phyloP scores from a whole-genome alignment of 2,888 invertebrate genomes.

The Netelia fuscicornis region DNA sequence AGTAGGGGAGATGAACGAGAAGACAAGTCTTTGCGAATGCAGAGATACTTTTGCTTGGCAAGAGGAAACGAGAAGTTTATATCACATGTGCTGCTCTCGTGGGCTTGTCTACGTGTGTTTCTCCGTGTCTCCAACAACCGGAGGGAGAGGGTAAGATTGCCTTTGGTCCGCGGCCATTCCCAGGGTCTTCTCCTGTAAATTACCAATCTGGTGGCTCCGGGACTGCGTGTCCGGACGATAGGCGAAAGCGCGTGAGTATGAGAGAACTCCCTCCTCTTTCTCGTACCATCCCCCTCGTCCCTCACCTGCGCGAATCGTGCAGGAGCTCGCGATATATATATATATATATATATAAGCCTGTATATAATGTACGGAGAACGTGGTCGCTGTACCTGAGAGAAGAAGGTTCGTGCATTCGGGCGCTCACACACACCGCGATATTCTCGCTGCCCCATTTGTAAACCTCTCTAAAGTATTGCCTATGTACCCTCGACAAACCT shows the following conservation, averaged over 20 bases:
- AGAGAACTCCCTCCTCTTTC: constrained; percentile 26
- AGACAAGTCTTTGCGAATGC: constrained; percentile 23
- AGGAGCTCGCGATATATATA: constrained; percentile 37
- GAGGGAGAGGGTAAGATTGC: constrained; percentile 42
- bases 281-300: constrained; percentile 21
- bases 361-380: constrained; percentile 22
- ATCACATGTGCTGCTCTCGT: constrained; percentile 59
- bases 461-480: constrained; percentile 38
- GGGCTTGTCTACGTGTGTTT: constrained; percentile 41
- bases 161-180: constrained; percentile 63
- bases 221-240: constrained; percentile 68
- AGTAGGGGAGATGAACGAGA: constrained; percentile 15
- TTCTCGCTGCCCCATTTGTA: not conserved
- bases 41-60: constrained; percentile 52
- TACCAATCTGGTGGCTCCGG: constrained; percentile 75
- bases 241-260: constrained; percentile 45
- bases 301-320: constrained; percentile 22
- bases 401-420: constrained; percentile 26
- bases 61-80: constrained; percentile 74
- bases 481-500: constrained; percentile 33
- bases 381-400: constrained; percentile 24
- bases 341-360: not conserved
- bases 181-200: constrained; percentile 75
- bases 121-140: not conserved
- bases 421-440: not conserved